Conservation (phyloP, 1,140 invertebrate species). For the Megathymus violae region DNA sequence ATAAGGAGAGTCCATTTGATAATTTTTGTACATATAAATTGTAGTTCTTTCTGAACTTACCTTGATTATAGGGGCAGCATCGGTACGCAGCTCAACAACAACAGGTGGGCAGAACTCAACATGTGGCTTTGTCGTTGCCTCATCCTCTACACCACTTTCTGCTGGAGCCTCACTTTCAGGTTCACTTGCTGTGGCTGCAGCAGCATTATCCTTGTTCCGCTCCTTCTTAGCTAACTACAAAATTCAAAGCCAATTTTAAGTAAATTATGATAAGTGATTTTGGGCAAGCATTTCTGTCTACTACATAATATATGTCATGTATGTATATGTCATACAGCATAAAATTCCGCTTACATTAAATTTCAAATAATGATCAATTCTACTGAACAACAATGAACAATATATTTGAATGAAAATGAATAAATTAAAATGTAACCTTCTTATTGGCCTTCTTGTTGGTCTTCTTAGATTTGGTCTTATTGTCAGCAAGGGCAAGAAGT, state of each 20-base stretch:
- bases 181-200: slow-evolving; percentile 66
- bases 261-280: too few relatives aligned
- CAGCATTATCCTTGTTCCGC: slow-evolving; percentile 69
- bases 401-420: too few relatives aligned
- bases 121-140: slow-evolving; percentile 61
- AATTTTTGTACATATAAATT: too few relatives aligned
- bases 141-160: slow-evolving; percentile 79
- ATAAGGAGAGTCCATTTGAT: too few relatives aligned
- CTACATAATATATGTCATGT: too few relatives aligned
- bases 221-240: slow-evolving; percentile 76
- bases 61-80: slow-evolving; percentile 68
- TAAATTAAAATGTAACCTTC: slow-evolving; percentile 51
- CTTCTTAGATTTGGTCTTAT: slow-evolving; percentile 71
- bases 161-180: slow-evolving; percentile 72
- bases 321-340: too few relatives aligned
- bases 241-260: too few relatives aligned
- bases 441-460: slow-evolving; percentile 74
- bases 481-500: slow-evolving; percentile 69
- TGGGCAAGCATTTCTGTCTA: too few relatives aligned
- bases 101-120: slow-evolving; percentile 74
- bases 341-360: too few relatives aligned
- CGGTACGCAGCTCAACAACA: slow-evolving; percentile 66
- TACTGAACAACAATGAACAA: too few relatives aligned
- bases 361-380: too few relatives aligned
- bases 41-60: slow-evolving; percentile 45